Percentiles rank a stretch among this genome's conserved stretches.
These are phyloP conservation scores for Apistogramma diplotaenia DNA, from an alignment of 2,113 vertebrate genomes.

Conservation along the genomic window DNA sequence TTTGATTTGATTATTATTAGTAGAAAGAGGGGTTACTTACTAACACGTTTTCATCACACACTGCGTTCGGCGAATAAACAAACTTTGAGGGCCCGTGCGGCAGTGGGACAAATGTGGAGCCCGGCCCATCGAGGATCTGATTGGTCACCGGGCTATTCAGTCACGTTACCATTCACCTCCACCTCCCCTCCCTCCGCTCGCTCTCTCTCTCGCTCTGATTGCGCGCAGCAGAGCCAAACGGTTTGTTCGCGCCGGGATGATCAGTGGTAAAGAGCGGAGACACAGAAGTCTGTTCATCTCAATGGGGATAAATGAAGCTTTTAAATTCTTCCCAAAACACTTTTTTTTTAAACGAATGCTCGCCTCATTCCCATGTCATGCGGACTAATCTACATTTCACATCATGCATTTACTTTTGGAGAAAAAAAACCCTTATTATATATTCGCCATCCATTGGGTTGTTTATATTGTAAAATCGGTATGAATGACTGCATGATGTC, in stretches of 20 bases:
- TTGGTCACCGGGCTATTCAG: conserved; percentile 76
- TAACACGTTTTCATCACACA: conserved; percentile 83
- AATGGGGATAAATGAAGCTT: conserved; percentile 18
- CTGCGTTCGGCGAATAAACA: conserved; percentile 83
- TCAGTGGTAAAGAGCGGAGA: conserved; percentile 42
- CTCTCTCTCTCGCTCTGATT: conserved; percentile 31
- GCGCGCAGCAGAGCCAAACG: conserved; percentile 44
- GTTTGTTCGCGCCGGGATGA: conserved; percentile 42
- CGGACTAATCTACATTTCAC: not conserved
- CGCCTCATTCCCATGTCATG: not conserved
- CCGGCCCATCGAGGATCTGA: conserved; percentile 72
- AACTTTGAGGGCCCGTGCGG: conserved; percentile 83
- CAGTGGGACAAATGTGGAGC: conserved; percentile 72
- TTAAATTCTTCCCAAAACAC: conserved; percentile 12
- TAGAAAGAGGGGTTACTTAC: conserved; percentile 67
- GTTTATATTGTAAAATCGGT: not conserved
- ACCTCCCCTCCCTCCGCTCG: conserved; percentile 23
- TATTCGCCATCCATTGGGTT: not conserved
- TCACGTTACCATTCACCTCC: conserved; percentile 64
- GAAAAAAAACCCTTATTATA: not conserved
- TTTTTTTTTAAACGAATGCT: not conserved
- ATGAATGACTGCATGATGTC: not conserved
- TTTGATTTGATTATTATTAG: conserved; percentile 76
- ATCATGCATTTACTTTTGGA: not conserved
- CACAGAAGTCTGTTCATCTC: conserved; percentile 32